A percentile compares a stretch with the other conserved stretches of the same genome.
These are phyloP conservation scores for Wiebesia pumilae DNA, from an alignment of 1,140 invertebrate genomes.

Conservation along the genomic window DNA sequence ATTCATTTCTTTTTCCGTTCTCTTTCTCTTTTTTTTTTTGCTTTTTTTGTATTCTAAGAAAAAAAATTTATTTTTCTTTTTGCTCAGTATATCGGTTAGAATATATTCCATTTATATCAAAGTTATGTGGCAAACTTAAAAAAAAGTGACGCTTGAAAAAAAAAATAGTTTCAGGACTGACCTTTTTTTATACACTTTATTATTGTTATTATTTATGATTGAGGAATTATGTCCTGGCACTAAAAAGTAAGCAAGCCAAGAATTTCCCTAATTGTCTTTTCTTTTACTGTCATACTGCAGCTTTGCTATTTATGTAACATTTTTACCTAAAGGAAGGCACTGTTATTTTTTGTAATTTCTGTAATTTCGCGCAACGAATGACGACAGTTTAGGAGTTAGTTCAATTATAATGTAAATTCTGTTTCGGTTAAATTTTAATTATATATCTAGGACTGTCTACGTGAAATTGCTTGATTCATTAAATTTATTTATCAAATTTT, in stretches of 20 bases:
- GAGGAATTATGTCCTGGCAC: background rate
- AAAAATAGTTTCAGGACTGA: conserved; percentile 28
- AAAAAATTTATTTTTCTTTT: conserved; percentile 10
- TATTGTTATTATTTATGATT: conserved; percentile 25
- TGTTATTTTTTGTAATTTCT: background rate
- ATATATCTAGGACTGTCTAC: background rate
- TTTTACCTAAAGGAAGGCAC: conserved; percentile 7
- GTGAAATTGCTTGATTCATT: background rate
- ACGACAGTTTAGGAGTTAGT: background rate
- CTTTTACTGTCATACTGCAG: background rate
- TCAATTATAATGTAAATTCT: background rate
- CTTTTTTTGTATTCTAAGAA: background rate
- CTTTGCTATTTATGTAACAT: background rate
- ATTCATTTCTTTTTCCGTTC: conserved; percentile 6
- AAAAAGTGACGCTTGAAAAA: conserved; percentile 21
- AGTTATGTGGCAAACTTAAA: background rate
- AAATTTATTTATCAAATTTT: background rate
- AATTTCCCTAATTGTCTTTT: conserved; percentile 10
- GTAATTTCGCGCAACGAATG: no score
- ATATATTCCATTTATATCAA: conserved; percentile 7
- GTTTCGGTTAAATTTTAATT: background rate
- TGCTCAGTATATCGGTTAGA: conserved; percentile 4
- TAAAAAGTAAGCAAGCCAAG: conserved; percentile 18
- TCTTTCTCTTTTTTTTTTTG: conserved; percentile 11
- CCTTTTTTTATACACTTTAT: conserved; percentile 33